A percentile compares a stretch with the other conserved stretches of the same genome.
phyloP scores from a whole-genome alignment of 2,113 vertebrate genomes.

The Halcyon senegalensis region DNA sequence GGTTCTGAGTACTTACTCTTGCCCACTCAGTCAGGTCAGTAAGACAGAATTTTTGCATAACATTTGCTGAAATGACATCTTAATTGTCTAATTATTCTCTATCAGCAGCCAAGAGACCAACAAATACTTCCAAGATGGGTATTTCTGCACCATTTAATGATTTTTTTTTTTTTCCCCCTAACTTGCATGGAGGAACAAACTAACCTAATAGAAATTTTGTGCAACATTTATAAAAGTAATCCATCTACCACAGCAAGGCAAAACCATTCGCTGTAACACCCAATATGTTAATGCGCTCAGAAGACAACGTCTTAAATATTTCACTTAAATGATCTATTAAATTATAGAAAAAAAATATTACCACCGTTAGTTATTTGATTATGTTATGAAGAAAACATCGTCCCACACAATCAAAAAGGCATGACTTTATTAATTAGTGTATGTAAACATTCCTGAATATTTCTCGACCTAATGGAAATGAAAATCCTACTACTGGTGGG shows the following conservation, averaged over 20 bases:
- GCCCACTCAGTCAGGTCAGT: constrained; percentile 66
- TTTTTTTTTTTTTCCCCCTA: background rate
- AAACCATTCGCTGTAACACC: background rate
- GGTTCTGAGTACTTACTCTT: constrained; percentile 44
- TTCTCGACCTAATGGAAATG: background rate
- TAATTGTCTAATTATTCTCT: constrained; percentile 23
- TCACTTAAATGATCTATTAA: background rate
- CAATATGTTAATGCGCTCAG: background rate
- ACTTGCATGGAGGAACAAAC: background rate
- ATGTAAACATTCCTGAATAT: background rate
- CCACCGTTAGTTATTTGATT: background rate
- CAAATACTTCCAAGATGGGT: background rate
- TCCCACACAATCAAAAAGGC: background rate
- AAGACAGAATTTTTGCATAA: constrained; percentile 37
- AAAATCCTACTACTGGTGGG: background rate
- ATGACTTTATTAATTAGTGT: background rate
- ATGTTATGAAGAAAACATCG: background rate
- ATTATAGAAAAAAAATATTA: background rate
- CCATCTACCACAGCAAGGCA: background rate
- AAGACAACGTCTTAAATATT: background rate
- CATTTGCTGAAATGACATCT: constrained; percentile 15
- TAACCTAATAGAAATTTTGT: background rate
- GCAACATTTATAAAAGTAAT: background rate
- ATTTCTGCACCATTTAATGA: background rate
- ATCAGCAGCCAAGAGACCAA: constrained; percentile 13